Conservation (phyloP, 2,113 vertebrate species). For the Pteruthius melanotis region DNA sequence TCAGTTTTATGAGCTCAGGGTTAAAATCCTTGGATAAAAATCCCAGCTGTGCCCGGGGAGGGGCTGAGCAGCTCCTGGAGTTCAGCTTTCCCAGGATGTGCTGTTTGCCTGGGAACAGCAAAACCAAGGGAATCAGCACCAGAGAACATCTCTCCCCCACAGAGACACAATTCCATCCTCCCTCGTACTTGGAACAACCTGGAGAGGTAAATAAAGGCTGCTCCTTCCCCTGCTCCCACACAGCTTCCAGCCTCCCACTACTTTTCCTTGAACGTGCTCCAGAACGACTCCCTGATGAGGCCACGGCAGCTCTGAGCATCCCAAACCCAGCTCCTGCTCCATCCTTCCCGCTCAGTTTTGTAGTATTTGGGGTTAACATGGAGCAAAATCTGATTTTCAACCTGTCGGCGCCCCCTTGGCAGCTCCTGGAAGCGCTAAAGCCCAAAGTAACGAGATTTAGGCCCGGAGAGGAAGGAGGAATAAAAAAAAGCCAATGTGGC, state of each 20-base stretch:
- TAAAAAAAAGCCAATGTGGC: background rate
- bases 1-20: background rate
- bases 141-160: background rate
- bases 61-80: background rate
- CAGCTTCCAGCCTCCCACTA: background rate
- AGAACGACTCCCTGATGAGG: background rate
- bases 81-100: background rate
- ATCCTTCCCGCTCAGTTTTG: background rate
- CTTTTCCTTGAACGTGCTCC: background rate
- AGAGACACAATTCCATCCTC: background rate
- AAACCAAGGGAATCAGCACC: background rate
- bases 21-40: background rate
- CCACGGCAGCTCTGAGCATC: background rate
- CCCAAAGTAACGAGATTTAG: background rate
- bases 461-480: background rate
- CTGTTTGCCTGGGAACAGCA: background rate
- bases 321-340: background rate
- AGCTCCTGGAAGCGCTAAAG: background rate
- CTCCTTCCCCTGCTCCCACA: background rate
- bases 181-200: background rate
- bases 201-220: background rate
- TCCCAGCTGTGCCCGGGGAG: background rate
- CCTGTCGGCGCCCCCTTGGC: background rate
- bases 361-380: fast-evolving
- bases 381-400: background rate